Conservation (phyloP, 2,888 invertebrate species). For the Dastarcus helophoroides region DNA sequence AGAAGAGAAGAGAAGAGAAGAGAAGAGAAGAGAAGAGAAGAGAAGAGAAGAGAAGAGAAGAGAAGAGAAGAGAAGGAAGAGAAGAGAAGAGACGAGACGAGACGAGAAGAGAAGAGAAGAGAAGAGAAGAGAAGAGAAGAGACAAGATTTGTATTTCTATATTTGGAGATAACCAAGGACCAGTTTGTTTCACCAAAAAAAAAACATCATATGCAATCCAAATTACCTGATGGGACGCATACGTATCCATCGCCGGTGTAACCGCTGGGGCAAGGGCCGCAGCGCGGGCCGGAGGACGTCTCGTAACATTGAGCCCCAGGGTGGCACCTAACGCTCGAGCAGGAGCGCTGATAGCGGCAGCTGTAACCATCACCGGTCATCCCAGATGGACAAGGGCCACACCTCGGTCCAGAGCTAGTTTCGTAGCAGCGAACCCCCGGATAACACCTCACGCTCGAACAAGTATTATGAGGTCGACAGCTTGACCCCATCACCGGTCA, state of each 20-base stretch:
- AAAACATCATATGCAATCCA: no score
- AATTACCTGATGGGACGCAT: no score
- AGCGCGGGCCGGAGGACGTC: slow-evolving; percentile 47
- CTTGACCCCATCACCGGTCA: slow-evolving; percentile 61
- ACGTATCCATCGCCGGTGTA: slow-evolving; percentile 38
- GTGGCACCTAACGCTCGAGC: slow-evolving; percentile 62
- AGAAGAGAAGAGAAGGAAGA: no score
- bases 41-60: no score
- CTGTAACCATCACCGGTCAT: slow-evolving; percentile 35
- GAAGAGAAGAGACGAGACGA: no score
- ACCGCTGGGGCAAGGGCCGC: slow-evolving; percentile 64
- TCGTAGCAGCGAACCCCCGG: slow-evolving; percentile 50
- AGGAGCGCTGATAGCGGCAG: slow-evolving; percentile 64
- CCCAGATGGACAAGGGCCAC: slow-evolving; percentile 64
- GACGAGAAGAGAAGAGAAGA: no score
- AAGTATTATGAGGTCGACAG: slow-evolving; percentile 52
- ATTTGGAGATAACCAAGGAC: no score
- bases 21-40: no score
- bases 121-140: no score
- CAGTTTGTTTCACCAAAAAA: no score
- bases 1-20: no score
- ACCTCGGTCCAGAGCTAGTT: slow-evolving; percentile 47
- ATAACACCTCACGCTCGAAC: slow-evolving; percentile 62
- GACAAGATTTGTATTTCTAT: no score
- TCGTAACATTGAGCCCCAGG: slow-evolving; percentile 50